Conservation (phyloP, 2,797 vertebrate species). For the Ciconia nigra region DNA sequence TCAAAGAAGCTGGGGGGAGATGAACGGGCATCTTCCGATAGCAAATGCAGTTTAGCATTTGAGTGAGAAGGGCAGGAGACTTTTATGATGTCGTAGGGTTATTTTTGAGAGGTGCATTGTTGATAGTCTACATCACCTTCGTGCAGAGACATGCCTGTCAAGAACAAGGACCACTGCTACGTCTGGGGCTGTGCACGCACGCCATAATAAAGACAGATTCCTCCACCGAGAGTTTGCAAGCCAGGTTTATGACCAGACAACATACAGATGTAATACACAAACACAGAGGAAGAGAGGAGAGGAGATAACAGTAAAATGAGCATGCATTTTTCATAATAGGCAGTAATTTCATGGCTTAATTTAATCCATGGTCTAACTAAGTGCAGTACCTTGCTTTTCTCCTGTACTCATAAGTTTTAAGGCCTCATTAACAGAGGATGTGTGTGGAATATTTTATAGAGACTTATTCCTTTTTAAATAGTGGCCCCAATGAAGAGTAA, state of each 20-base stretch:
- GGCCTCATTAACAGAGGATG: neutral
- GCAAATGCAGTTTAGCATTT: neutral
- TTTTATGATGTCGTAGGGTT: neutral
- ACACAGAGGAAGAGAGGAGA: neutral
- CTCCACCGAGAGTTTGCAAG: neutral
- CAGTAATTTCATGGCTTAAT: constrained; percentile 44
- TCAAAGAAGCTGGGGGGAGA: rapidly evolving
- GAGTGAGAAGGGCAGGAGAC: neutral
- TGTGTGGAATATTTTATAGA: neutral
- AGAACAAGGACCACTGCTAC: rapidly evolving
- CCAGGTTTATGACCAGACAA: neutral
- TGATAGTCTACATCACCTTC: neutral
- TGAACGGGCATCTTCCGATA: rapidly evolving
- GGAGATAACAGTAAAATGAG: neutral
- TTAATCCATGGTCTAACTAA: constrained; percentile 25
- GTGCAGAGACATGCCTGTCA: rapidly evolving
- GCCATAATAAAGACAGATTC: rapidly evolving
- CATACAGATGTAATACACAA: neutral
- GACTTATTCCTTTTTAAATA: neutral
- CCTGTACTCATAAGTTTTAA: neutral
- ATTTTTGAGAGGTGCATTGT: neutral
- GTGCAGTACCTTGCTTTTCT: constrained; percentile 6
- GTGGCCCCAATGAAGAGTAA: neutral
- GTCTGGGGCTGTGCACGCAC: rapidly evolving
- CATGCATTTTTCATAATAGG: constrained; percentile 26